Percentiles rank a stretch among this genome's conserved stretches.
Evolutionary conservation across 2,888 invertebrate species (phyloP).

Genomic region (Ptychoptera contaminata): DNA sequence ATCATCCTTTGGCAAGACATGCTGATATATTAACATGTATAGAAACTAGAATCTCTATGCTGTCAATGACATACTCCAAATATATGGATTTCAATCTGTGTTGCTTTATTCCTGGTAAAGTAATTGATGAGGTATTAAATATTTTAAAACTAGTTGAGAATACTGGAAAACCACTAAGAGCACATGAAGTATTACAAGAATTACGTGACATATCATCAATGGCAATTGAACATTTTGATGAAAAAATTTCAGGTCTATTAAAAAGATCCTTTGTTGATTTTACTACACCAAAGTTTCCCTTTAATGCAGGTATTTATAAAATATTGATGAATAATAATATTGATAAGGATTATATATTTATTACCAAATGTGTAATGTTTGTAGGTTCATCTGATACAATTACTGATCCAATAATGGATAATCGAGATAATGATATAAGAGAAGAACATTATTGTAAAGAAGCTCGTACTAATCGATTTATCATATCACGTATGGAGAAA

Average conservation of each 20-base stretch:
- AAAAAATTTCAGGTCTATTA: slow-evolving; percentile 44
- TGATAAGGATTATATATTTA: too few species aligned
- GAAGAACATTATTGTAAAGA: slow-evolving; percentile 20
- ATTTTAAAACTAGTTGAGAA: slow-evolving; percentile 56
- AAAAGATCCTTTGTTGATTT: slow-evolving; percentile 15
- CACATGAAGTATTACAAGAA: slow-evolving; percentile 76
- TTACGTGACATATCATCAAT: slow-evolving; percentile 74
- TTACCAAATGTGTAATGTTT: too few species aligned
- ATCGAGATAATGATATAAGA: too few species aligned
- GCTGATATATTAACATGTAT: slow-evolving; percentile 79
- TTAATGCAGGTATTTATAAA: slow-evolving; percentile 9
- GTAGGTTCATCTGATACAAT: too few species aligned
- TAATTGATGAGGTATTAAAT: slow-evolving; percentile 71
- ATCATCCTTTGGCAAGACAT: slow-evolving; percentile 73
- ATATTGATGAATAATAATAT: too few species aligned
- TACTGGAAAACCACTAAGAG: slow-evolving; percentile 47
- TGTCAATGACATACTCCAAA: slow-evolving; percentile 84
- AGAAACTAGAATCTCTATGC: slow-evolving; percentile 80
- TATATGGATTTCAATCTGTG: slow-evolving; percentile 70
- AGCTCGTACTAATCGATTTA: slow-evolving; percentile 21
- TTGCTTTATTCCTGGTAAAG: slow-evolving; percentile 89
- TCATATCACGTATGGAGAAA: slow-evolving; percentile 6
- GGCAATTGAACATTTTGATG: slow-evolving; percentile 92
- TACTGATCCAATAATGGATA: too few species aligned
- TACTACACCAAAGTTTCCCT: slow-evolving; percentile 11